Evolutionary conservation across 2,888 invertebrate species (phyloP), one percentile per base, ranked within the genome.

Genomic region (Drosophila cracens): DNA sequence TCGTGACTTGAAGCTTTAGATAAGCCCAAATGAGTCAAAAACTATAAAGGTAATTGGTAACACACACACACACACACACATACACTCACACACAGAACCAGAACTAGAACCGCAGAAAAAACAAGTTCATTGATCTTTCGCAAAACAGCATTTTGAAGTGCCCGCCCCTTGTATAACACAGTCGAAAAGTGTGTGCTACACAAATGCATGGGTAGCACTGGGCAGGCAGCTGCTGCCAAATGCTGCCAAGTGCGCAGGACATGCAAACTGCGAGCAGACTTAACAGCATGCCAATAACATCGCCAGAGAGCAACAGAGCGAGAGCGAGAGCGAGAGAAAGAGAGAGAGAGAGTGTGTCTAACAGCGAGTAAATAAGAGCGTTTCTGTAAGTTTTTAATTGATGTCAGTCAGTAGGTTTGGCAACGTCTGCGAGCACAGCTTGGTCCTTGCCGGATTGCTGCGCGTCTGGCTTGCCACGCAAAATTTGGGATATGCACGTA

Each of bases 1-100:
- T 91, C 91, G 91, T 91, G 91, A 91, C 90, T 83, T 76, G 84
- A 66, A 64, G 92, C 91, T 91, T 84, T 81, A 87, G 90, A 90
- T 87, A 87, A 87, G 87, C 56, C 58, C 38, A 56, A 46, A 46
- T 25, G 46, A 65, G 56, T 8, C 60, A 43, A 64, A 51, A 65
- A 68, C 62, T 69, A 57, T 51, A 62, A 66, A 66, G 62, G 76
- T 64, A 76, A 80, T 79, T 80, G 76, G 62, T 72, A 25, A 46
- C 46, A 16, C 25, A 64, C 66, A 56, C 43, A 36, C 34, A 59
- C 33, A 54, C 7, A 64, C 31, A 61, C 8, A 38, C 29, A 36
- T 8, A 34, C 25, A 53, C 48, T 11, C 40, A 57, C 48, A 11
- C n/a, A 46, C 33, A 25, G 18, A 46, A 21, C n/a, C 13, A 27